Base-by-base conservation (phyloP, 2,888 invertebrate species). In the Pyrrhia umbra region DNA sequence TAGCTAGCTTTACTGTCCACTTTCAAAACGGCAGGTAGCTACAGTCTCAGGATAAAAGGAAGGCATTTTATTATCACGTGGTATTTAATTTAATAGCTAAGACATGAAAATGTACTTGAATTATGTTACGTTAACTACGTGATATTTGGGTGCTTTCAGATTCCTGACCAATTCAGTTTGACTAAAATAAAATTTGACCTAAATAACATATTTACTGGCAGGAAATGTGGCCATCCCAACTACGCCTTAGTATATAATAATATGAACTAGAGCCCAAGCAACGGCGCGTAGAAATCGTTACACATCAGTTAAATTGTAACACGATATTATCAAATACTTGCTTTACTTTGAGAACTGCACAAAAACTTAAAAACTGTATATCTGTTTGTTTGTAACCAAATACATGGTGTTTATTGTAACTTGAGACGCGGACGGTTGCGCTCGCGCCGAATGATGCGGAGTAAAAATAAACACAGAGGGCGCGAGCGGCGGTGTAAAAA, bases 381-480 rank as follows among this genome's bases (percentile, higher is more conserved):
- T 80, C 47, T 69, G 77, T 80, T 75, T 79, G 77, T 76, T 63
- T 74, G 80, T 76, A 81, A 81, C 75, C 49, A 65, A 82, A 81
- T 76, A 82, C 72, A 60, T 45, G 64, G 68, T 74, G 79, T 74
- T 82, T 76, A 62, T 66, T 68, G 77, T 74, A 82, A 81, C 59
- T 57, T 47, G 78, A 80, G 47, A 67, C 63, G 65, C 52, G 62
- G 50, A 65, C 51, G 77, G 56, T 50, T 67, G 68, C 74, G 80
- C 59, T 65, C 52, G 54, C 78, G 78, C 58, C 37, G 69, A 63
- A 68, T 59, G 57, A 43, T 27, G 65, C 43, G 16, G 62, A 65
- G 68, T 82, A 80, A 54, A 82, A 82, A 82, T 80, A 82, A 82
- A 80, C 68, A 80, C 10, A 77, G 80, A 77, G 75, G 71, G 78